Evolutionary conservation across 2,888 invertebrate species (phyloP).

Genomic region (Tillus elongatus): DNA sequence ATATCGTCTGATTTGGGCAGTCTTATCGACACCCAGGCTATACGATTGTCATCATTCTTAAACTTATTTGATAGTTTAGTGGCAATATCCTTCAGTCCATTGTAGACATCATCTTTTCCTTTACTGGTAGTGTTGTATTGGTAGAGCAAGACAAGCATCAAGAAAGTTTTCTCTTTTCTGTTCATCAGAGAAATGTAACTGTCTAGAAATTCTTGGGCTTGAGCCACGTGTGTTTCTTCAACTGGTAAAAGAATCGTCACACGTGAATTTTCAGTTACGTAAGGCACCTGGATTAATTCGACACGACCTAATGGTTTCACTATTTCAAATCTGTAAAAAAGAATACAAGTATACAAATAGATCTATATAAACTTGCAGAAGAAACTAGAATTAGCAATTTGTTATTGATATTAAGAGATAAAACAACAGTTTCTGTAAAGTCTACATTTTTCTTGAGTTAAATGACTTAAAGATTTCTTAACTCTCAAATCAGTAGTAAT

Average conservation of each 20-base stretch:
- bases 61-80: slow-evolving; percentile 55
- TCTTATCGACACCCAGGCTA: slow-evolving; percentile 60
- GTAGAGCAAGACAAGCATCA: slow-evolving; percentile 66
- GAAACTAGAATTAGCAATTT: neutral
- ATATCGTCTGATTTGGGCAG: slow-evolving; percentile 39
- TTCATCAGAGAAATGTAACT: slow-evolving; percentile 53
- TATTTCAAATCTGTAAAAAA: slow-evolving; percentile 63
- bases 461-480: no score
- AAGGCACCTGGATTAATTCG: slow-evolving; percentile 85
- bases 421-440: no score
- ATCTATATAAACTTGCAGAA: no score
- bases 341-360: no score
- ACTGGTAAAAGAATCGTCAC: slow-evolving; percentile 69
- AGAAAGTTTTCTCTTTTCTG: slow-evolving; percentile 67
- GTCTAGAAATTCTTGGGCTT: slow-evolving; percentile 58
- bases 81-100: slow-evolving; percentile 53
- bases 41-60: slow-evolving; percentile 58
- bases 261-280: slow-evolving; percentile 88
- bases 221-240: slow-evolving; percentile 46
- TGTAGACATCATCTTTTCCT: slow-evolving; percentile 29
- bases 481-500: no score
- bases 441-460: no score
- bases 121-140: slow-evolving; percentile 54
- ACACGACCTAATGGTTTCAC: slow-evolving; percentile 78
- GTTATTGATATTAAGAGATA: no score